Conservation (phyloP, 2,888 invertebrate genomes). For the Frankliniella fusca region DNA sequence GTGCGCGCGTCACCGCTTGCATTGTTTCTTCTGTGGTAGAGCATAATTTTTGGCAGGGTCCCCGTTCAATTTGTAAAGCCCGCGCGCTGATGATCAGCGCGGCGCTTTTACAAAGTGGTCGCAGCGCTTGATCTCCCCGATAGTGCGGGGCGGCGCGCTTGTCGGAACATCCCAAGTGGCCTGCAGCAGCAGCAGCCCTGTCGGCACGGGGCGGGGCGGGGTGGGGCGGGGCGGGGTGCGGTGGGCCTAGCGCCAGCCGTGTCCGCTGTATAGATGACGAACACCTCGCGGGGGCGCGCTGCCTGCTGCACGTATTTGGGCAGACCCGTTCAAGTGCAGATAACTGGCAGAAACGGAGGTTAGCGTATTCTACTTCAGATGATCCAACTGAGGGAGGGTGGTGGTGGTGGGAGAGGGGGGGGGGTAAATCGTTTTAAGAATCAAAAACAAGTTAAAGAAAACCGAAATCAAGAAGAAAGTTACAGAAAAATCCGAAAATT, state of each 20-base stretch:
- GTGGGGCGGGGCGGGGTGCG: not conserved
- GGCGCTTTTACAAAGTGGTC: slow-evolving; percentile 20
- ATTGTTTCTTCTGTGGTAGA: not conserved
- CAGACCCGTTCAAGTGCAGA: no score
- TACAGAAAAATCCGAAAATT: no score
- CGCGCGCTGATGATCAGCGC: slow-evolving; percentile 20
- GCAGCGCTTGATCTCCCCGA: slow-evolving; percentile 15
- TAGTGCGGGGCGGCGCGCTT: not conserved
- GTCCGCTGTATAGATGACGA: not conserved
- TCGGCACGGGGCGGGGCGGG: not conserved
- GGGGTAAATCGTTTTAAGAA: no score
- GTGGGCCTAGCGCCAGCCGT: not conserved
- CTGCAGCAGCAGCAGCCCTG: not conserved
- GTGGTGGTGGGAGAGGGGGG: no score
- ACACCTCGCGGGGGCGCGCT: no score
- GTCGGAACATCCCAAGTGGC: slow-evolving; percentile 5
- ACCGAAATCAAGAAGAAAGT: no score
- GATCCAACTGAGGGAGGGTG: no score
- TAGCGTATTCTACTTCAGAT: no score
- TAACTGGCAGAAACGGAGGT: no score
- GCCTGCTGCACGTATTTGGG: no score
- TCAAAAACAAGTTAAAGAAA: no score
- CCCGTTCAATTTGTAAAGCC: slow-evolving; percentile 15
- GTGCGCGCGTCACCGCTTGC: no score
- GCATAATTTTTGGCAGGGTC: not conserved